Base-by-base conservation (phyloP, 2,888 invertebrate genomes). In the Eupithecia pulchellata region DNA sequence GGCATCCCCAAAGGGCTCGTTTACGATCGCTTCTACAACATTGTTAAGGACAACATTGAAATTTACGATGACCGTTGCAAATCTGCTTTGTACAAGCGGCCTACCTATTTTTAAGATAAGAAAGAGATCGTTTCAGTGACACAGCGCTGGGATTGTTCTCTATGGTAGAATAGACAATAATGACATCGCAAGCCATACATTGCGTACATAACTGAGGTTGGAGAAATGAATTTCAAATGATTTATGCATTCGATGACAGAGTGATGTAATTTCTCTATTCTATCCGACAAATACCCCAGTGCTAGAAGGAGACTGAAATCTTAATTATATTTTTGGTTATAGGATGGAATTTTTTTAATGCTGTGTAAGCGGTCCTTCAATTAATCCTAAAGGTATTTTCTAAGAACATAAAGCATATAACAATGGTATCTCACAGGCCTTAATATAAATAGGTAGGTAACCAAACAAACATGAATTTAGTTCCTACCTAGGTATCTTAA, bases 11-110 rank as follows among this genome's bases (percentile, higher is more conserved):
- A 63, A 73, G 64, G 5, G 20, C 71, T 81, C 84, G 86, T 82
- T 89, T 47, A 3, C 27, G 85, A 85, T 77, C 82, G 69, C 32
- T 67, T 69, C 71, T 68, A 84, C 88, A 87, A 91, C 91, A 88
- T 80, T 87, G 90, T 91, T 76, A 82, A 86, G 83, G 84, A 84
- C 86, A 87, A 91, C 89, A 90, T 89, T 88, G 85, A 88, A 88
- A 91, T 92, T 91, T 91, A 91, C 84, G 87, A 87, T 81, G 66
- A n/a, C 82, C 86, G 86, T 89, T 89, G 89, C 89, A 78, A 76
- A 74, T 76, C 79, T 25, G 68, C 80, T 81, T 84, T 83, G 87
- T 89, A 90, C 81, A 86, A 52, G 13, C 52, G 86, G 85, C 67
- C 75, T 57, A 57, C 29, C 42, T 47, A 47, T 57, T 57, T 57